phyloP scores from a whole-genome alignment of 1,140 invertebrate species.

The Drepana arcuata region DNA sequence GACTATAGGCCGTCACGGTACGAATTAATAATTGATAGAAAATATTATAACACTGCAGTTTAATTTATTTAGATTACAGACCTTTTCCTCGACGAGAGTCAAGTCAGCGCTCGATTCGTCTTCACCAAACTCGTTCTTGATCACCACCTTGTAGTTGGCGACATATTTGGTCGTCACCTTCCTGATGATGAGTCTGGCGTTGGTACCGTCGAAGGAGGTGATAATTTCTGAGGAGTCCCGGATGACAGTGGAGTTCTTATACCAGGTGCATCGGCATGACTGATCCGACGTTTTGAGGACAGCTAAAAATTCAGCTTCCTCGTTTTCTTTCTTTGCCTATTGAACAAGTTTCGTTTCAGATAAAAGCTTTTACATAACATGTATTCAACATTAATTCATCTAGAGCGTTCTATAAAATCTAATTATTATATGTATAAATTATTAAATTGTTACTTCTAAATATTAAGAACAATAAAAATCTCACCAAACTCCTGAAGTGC shows the following conservation, averaged over 20 bases:
- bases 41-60: too few species aligned
- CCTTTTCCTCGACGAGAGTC: conserved; percentile 76
- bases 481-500: conserved; percentile 81
- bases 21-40: too few species aligned
- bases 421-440: too few species aligned
- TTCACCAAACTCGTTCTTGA: conserved; percentile 87
- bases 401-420: too few species aligned
- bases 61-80: too few species aligned
- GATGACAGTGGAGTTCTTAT: conserved; percentile 83
- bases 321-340: conserved; percentile 78
- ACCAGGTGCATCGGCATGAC: conserved; percentile 88
- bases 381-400: too few species aligned
- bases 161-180: conserved; percentile 79
- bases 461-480: too few species aligned
- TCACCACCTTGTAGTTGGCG: conserved; percentile 84
- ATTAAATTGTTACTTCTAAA: too few species aligned
- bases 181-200: conserved; percentile 81
- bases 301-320: conserved; percentile 83
- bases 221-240: conserved; percentile 79
- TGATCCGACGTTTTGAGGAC: conserved; percentile 81
- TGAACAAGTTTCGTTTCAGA: too few species aligned
- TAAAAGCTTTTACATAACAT: too few species aligned
- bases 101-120: conserved; percentile 85
- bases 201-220: conserved; percentile 85
- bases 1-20: too few species aligned